Evolutionary conservation across 2,797 vertebrate species (phyloP).

Genomic region (Xiphophorus birchmanni): DNA sequence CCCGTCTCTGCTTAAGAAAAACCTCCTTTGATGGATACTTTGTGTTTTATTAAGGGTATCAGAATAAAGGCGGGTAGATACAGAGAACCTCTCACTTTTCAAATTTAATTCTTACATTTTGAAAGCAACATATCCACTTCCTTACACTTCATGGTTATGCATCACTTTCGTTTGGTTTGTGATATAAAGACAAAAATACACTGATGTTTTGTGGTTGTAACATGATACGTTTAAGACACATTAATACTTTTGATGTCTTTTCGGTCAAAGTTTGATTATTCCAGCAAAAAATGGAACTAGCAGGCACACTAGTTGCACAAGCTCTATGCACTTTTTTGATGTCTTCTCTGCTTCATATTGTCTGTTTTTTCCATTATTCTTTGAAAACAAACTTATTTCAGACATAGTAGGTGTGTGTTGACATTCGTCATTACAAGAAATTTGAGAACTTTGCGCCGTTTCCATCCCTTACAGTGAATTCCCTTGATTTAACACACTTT

Average conservation of each 20-base stretch:
- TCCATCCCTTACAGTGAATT: conserved; percentile 11
- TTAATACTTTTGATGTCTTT: too few species aligned
- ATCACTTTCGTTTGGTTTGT: not conserved
- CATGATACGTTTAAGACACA: too few species aligned
- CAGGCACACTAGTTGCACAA: not conserved
- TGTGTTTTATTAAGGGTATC: too few species aligned
- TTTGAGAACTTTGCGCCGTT: conserved; percentile 50
- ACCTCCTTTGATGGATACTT: too few species aligned
- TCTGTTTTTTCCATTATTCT: not conserved
- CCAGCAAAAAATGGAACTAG: not conserved
- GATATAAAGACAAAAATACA: not conserved
- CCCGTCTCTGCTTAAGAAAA: too few species aligned
- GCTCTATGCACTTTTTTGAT: not conserved
- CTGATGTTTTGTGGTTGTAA: too few species aligned
- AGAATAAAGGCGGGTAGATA: too few species aligned
- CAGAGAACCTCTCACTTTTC: too few species aligned
- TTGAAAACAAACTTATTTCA: not conserved
- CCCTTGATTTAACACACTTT: conserved; percentile 34
- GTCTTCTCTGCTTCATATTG: not conserved
- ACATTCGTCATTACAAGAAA: not conserved
- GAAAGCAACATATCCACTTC: too few species aligned
- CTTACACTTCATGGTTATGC: not conserved
- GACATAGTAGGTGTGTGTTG: too few species aligned
- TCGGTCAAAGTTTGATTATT: too few species aligned
- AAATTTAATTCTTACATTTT: too few species aligned